These are phyloP conservation scores for Trichopoda pennipes DNA, from an alignment of 2,888 invertebrate genomes.

Conservation along the genomic window DNA sequence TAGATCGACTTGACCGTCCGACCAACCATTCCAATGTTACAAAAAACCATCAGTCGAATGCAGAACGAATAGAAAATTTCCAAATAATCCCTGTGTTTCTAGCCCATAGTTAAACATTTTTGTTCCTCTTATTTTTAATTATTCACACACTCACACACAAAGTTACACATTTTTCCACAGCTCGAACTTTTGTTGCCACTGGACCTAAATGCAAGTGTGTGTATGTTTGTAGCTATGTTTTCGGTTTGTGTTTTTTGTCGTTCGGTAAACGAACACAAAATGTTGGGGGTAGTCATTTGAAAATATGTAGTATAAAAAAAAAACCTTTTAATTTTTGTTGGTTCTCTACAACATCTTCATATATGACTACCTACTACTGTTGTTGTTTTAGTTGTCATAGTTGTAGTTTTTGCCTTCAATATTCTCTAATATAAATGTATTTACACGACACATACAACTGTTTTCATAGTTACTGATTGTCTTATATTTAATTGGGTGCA, in stretches of 20 bases:
- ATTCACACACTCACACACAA: constrained; percentile 40
- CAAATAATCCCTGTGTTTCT: constrained; percentile 65
- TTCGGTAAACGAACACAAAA: constrained; percentile 17
- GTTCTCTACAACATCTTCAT: constrained; percentile 48
- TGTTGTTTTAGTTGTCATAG: constrained; percentile 44
- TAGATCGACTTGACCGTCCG: constrained; percentile 34
- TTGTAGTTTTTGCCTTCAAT: constrained; percentile 62
- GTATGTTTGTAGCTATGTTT: background rate
- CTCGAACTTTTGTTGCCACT: constrained; percentile 44
- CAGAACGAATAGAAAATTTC: constrained; percentile 60
- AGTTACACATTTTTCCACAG: constrained; percentile 33
- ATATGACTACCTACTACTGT: constrained; percentile 30
- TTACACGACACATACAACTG: constrained; percentile 42
- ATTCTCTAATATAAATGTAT: constrained; percentile 62
- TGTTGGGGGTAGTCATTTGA: constrained; percentile 54
- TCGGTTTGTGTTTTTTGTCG: constrained; percentile 6
- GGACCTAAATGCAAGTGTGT: background rate
- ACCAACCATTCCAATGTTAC: constrained; percentile 45
- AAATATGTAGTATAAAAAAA: constrained; percentile 28
- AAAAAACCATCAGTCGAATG: constrained; percentile 16
- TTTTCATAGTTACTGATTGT: background rate
- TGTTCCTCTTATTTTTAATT: constrained; percentile 69
- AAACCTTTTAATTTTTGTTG: constrained; percentile 54
- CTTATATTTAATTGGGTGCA: constrained; percentile 14
- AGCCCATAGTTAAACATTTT: constrained; percentile 65